phyloP scores from a whole-genome alignment of 2,113 vertebrate genomes.

The Psittacus erithacus region DNA sequence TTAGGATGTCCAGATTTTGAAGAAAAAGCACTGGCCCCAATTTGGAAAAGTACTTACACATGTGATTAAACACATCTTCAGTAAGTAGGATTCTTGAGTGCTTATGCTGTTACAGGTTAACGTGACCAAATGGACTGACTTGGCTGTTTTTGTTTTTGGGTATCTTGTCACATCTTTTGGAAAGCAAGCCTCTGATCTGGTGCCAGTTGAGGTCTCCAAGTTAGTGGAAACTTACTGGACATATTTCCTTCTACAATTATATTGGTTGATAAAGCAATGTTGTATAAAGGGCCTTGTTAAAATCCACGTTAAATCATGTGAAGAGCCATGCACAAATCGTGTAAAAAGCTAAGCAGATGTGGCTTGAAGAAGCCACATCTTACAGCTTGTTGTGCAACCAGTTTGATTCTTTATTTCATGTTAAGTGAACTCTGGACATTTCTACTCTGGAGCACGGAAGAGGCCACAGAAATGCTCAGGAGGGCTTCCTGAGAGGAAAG shows the following conservation, averaged over 20 bases:
- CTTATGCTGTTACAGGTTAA: neutral
- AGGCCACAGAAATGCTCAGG: neutral
- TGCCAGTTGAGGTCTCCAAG: neutral
- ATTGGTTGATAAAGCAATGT: neutral
- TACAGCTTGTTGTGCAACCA: neutral
- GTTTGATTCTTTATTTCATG: neutral
- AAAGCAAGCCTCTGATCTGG: neutral
- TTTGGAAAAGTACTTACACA: neutral
- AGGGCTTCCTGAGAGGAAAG: neutral
- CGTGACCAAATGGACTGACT: neutral
- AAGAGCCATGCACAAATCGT: neutral
- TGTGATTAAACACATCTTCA: neutral
- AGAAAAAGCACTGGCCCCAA: neutral
- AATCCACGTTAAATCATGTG: neutral
- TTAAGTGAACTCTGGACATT: neutral
- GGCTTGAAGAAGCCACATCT: neutral
- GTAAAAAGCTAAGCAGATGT: neutral
- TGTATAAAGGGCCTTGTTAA: neutral
- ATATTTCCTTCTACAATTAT: neutral
- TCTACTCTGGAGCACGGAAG: neutral
- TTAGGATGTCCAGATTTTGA: neutral
- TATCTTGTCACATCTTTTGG: neutral
- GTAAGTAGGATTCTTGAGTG: neutral
- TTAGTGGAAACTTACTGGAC: neutral
- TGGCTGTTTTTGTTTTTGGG: neutral